These are phyloP conservation scores for Phengaris alcon DNA, from an alignment of 2,888 invertebrate genomes.

Conservation along the genomic window DNA sequence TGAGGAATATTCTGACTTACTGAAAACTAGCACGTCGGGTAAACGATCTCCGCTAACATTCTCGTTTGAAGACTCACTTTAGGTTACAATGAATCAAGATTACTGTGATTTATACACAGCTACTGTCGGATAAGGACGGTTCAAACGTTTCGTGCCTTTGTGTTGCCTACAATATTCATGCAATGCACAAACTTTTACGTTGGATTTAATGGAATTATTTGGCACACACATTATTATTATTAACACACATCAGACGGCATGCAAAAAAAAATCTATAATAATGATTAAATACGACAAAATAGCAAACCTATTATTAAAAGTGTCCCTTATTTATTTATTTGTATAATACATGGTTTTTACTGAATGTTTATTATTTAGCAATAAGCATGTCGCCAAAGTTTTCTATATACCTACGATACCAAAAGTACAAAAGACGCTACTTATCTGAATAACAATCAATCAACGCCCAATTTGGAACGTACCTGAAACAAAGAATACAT, in stretches of 20 bases:
- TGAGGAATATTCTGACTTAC: conserved; percentile 33
- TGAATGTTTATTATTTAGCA: background rate
- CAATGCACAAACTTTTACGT: background rate
- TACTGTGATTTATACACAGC: conserved; percentile 17
- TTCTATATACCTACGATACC: background rate
- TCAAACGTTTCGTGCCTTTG: background rate
- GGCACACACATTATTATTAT: no score
- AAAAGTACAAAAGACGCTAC: background rate
- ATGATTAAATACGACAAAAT: background rate
- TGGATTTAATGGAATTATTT: no score
- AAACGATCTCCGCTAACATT: conserved; percentile 42
- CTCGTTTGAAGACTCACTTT: background rate
- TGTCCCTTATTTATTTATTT: background rate
- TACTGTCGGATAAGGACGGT: background rate
- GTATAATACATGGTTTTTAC: background rate
- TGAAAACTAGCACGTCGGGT: conserved; percentile 40
- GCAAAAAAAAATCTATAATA: no score
- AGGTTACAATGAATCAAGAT: conserved; percentile 18
- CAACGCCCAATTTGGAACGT: conserved; percentile 14
- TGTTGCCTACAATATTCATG: background rate
- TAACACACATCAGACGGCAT: no score
- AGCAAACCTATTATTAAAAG: background rate
- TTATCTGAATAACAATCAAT: conserved; percentile 25
- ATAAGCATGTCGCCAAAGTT: background rate
- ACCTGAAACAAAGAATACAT: conserved; percentile 26